Base-by-base conservation (phyloP, 2,113 vertebrate genomes). In the Glareola pratincola region DNA sequence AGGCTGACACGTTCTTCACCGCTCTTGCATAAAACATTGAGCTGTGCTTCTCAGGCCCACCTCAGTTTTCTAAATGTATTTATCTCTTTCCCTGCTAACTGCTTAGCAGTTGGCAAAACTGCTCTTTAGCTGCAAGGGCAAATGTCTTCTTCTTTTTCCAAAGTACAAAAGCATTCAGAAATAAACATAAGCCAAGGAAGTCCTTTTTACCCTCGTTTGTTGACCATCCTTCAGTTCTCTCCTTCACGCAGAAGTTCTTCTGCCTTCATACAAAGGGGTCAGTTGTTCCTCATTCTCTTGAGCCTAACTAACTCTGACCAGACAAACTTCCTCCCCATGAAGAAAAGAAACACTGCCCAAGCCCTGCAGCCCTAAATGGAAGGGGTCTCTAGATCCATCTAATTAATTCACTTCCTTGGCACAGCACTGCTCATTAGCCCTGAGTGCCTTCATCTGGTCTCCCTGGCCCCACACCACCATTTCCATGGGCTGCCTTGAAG, bases 1-100 rank as follows among this genome's bases (percentile, higher is more conserved):
- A 90, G 62, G 39, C 32, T 60, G 71, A 88, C 91, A 90, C 6
- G 6, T 93, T 95, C 69, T 82, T 93, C 67, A 93, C 85, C 67
- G 0, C 85, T 95, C 79, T 85, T 92, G 62, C 95, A 95, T 94
- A 95, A 95, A 95, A 95, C 78, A 96, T 90, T 53, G 85, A 92
- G 50, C 53, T 43, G 23, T 27, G 48, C 48, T 85, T 79, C 88
- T 92, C 69, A 75, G 13, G 41, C 68, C 57, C 78, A 94, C 71
- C 81, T 94, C 74, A 77, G 36, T 41, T 60, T 90, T 82, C 71
- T 73, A 24, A 27, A 43, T n/a, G 47, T 43, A 72, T 89, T 94
- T 91, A 67, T 80, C 88, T 91, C n/a, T 88, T 96, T 91, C 60
- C 10, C 4, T 27, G 20, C 77, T 74, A 88, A 56, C 56, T 64